Evolutionary conservation across 2,888 invertebrate species (phyloP).

Genomic region (Chrysolina haemoptera): DNA sequence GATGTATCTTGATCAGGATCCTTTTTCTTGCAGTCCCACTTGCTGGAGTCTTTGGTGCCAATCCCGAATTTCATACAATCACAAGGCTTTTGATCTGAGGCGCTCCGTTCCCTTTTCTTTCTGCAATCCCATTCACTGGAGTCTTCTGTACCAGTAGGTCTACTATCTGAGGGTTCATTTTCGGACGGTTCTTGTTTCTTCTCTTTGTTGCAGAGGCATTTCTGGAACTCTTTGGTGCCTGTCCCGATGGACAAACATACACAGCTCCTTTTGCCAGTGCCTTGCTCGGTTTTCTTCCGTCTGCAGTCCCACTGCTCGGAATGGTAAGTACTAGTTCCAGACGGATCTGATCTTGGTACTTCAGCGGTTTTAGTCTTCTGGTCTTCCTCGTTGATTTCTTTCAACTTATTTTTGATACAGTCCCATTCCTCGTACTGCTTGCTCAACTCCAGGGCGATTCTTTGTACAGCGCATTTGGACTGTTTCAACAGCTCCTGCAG

Average conservation of each 20-base stretch:
- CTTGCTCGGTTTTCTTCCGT: background rate
- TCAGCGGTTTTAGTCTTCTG: background rate
- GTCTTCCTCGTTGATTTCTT: conserved; percentile 17
- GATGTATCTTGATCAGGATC: background rate
- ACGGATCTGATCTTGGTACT: background rate
- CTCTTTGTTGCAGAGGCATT: background rate
- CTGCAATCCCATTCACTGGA: too few relatives aligned
- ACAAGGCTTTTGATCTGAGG: background rate
- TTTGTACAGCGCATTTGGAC: conserved; percentile 63
- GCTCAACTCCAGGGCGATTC: conserved; percentile 61
- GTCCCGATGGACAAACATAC: conserved; percentile 11
- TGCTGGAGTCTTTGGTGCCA: conserved; percentile 17
- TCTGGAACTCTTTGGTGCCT: background rate
- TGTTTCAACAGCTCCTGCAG: conserved; percentile 61
- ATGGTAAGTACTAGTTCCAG: background rate
- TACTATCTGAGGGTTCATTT: background rate
- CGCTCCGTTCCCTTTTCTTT: too few relatives aligned
- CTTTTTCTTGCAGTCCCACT: conserved; percentile 25
- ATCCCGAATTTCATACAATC: background rate
- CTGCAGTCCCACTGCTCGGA: conserved; percentile 1
- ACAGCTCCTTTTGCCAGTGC: background rate
- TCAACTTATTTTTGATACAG: conserved; percentile 42
- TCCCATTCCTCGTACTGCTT: conserved; percentile 60
- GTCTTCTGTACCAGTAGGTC: too few relatives aligned
- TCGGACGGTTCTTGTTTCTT: background rate